Conservation (phyloP, 2,888 invertebrate species). For the Carpatolechia fugitivella region DNA sequence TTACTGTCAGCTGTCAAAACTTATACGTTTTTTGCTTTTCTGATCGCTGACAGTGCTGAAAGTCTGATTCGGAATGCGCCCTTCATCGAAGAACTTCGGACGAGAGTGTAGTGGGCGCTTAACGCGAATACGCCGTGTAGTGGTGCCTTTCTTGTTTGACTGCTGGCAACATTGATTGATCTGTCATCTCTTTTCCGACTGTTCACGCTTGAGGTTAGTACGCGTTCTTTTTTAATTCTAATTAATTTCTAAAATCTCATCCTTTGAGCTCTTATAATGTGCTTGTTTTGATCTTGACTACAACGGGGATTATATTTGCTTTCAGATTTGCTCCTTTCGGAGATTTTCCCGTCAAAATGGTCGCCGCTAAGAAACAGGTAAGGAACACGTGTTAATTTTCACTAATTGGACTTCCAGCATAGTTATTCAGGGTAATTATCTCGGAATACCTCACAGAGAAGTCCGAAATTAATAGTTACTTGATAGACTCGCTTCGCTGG, state of each 20-base stretch:
- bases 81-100: no score
- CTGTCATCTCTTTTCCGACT: conserved; percentile 2
- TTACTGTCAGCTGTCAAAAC: no score
- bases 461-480: conserved; percentile 60
- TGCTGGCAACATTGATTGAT: background rate
- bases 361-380: conserved; percentile 93
- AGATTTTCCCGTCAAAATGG: conserved; percentile 77
- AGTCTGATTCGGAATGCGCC: no score
- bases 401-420: conserved; percentile 46
- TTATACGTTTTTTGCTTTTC: no score
- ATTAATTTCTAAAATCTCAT: background rate
- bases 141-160: no score
- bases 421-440: conserved; percentile 37
- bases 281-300: background rate
- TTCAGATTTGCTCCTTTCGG: background rate
- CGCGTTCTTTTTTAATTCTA: background rate
- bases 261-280: background rate
- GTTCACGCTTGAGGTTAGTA: conserved; percentile 5
- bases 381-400: conserved; percentile 48
- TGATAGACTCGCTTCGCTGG: conserved; percentile 69
- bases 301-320: background rate
- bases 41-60: no score
- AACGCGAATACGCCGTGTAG: no score
- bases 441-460: conserved; percentile 35
- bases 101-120: no score